Percentiles rank a stretch among this genome's conserved stretches.
phyloP scores from a whole-genome alignment of 2,797 vertebrate species.

The Hoplostethus mediterraneus region DNA sequence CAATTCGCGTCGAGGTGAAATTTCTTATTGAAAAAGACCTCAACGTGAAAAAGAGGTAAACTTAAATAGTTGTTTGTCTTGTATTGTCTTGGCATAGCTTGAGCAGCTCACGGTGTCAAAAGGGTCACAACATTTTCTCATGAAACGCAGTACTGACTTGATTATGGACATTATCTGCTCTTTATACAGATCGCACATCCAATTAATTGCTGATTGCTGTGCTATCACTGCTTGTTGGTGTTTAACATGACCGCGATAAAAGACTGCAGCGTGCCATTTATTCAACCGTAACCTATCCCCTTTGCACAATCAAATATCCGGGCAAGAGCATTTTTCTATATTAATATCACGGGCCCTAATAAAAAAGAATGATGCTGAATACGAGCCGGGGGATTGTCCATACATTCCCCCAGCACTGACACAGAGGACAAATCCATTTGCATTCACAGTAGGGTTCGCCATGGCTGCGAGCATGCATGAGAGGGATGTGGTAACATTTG shows the following conservation, averaged over 20 bases:
- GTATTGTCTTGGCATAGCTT: slow-evolving; percentile 53
- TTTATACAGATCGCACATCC: slow-evolving; percentile 65
- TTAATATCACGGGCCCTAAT: slow-evolving; percentile 42
- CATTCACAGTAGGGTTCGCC: slow-evolving; percentile 49
- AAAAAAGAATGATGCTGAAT: slow-evolving; percentile 61
- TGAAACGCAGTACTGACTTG: slow-evolving; percentile 37
- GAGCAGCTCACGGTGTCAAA: slow-evolving; percentile 40
- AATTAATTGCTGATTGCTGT: slow-evolving; percentile 69
- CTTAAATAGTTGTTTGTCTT: slow-evolving; percentile 30
- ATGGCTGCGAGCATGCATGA: slow-evolving; percentile 59
- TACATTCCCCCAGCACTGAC: slow-evolving; percentile 29
- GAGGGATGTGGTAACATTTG: slow-evolving; percentile 69
- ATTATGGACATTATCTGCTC: slow-evolving; percentile 66
- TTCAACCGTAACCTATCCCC: slow-evolving; percentile 34
- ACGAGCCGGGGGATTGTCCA: slow-evolving; percentile 19
- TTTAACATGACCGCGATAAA: slow-evolving; percentile 56
- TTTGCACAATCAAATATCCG: slow-evolving; percentile 28
- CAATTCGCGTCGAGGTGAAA: slow-evolving; percentile 12
- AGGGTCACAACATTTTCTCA: slow-evolving; percentile 44
- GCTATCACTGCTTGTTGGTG: slow-evolving; percentile 59
- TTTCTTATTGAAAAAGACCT: slow-evolving; percentile 14
- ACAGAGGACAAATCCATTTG: slow-evolving; percentile 57
- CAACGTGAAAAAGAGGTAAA: slow-evolving; percentile 1
- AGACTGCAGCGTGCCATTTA: slow-evolving; percentile 43
- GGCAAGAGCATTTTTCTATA: slow-evolving; percentile 36